A percentile compares a stretch with the other conserved stretches of the same genome.
These are phyloP conservation scores for Taeniopygia guttata DNA, from an alignment of 2,797 vertebrate species.

Conservation along the genomic window DNA sequence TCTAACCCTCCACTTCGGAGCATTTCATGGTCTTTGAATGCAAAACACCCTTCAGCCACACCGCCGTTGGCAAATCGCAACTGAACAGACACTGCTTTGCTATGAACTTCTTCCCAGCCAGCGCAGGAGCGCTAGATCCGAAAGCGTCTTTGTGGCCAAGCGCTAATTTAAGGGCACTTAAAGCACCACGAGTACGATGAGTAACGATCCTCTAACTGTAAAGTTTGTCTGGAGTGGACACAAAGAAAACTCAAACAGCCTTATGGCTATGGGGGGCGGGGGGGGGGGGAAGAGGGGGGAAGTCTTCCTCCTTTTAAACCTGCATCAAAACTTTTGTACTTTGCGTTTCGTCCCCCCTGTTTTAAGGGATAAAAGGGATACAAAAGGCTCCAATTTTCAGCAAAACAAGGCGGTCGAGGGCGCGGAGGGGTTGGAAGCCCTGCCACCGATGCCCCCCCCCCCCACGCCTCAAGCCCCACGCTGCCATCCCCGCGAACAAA, in stretches of 20 bases:
- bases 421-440: neutral
- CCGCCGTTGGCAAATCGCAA: neutral
- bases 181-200: neutral
- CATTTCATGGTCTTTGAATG: neutral
- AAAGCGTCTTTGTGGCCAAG: neutral
- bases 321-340: neutral
- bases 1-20: neutral
- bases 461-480: neutral
- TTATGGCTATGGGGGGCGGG: accelerated
- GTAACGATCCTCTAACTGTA: neutral
- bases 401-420: neutral
- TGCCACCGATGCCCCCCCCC: neutral
- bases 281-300: accelerated
- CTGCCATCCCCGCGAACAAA: constrained; percentile 23
- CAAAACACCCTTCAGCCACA: neutral
- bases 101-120: neutral
- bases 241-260: neutral
- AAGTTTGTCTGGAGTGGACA: neutral
- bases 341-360: neutral
- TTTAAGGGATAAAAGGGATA: neutral
- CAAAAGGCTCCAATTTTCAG: neutral
- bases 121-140: neutral
- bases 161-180: neutral
- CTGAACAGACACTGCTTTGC: neutral
- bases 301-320: neutral